Evolutionary conservation across 2,797 vertebrate species (phyloP).

Genomic region (Zalophus californianus): DNA sequence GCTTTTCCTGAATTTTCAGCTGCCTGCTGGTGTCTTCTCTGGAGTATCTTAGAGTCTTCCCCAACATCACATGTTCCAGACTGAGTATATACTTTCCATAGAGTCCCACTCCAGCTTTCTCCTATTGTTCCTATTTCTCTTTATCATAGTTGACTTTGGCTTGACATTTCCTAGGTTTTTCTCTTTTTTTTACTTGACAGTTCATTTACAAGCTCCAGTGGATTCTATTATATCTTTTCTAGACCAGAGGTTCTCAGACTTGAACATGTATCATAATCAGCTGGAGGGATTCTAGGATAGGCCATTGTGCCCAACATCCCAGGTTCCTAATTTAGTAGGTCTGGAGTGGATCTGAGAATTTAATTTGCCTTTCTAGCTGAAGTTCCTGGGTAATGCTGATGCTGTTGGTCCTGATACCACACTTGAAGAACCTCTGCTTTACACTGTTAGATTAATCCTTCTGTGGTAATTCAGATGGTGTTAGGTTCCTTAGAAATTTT

Average conservation of each 20-base stretch:
- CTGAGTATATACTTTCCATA: neutral
- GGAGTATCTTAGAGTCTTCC: slow-evolving; percentile 15
- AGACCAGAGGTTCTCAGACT: neutral
- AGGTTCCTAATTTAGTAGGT: neutral
- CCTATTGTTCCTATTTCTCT: neutral
- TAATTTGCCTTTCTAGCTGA: neutral
- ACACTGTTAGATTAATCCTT: neutral
- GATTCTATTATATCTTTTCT: neutral
- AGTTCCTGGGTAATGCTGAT: neutral
- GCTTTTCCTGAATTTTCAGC: neutral
- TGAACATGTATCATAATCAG: neutral
- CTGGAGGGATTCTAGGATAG: neutral
- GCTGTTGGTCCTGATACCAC: neutral
- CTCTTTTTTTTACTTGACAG: neutral
- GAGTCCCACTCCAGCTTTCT: neutral
- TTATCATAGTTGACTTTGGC: neutral
- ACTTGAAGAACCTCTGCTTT: slow-evolving; percentile 7
- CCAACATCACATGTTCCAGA: neutral
- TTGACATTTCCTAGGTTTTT: neutral
- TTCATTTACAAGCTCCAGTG: neutral
- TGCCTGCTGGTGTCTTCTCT: neutral
- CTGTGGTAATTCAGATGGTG: neutral
- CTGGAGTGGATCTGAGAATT: neutral
- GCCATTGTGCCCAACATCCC: neutral
- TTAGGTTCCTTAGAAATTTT: neutral